Conservation (phyloP, 2,113 vertebrate species). For the Hassar affinis region DNA sequence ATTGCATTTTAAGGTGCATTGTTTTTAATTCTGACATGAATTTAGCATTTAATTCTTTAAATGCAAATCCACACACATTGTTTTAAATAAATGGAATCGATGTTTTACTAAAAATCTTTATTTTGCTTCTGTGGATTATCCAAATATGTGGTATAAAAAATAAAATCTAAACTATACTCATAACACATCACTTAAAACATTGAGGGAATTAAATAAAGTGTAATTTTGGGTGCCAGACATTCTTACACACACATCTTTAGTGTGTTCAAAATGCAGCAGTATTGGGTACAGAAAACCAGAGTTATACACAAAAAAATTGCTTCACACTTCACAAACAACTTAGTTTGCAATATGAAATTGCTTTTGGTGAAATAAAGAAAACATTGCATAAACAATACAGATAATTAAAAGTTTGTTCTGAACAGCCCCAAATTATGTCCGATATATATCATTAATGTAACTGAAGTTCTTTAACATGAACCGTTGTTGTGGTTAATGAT, state of each 20-base stretch:
- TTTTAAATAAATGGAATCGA: too few relatives aligned
- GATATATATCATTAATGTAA: background rate
- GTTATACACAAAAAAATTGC: too few relatives aligned
- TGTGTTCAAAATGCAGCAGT: background rate
- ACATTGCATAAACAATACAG: background rate
- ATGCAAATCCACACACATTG: too few relatives aligned
- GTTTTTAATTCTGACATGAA: too few relatives aligned
- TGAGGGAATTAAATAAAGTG: background rate
- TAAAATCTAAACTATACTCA: background rate
- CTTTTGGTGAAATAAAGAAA: background rate
- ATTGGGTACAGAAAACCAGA: too few relatives aligned
- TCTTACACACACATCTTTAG: constrained; percentile 32
- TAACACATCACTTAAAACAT: background rate
- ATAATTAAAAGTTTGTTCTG: background rate
- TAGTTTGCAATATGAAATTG: too few relatives aligned
- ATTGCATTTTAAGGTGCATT: too few relatives aligned
- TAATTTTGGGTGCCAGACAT: constrained; percentile 4
- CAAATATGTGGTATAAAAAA: background rate
- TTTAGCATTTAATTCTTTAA: too few relatives aligned
- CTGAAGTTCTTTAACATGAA: background rate
- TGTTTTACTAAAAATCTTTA: too few relatives aligned
- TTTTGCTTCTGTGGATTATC: background rate
- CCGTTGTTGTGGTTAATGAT: background rate
- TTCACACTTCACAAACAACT: too few relatives aligned
- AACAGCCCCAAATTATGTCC: background rate